phyloP scores from a whole-genome alignment of 35 echinoderm and acorn worm genomes.

The Apostichopus japonicus region DNA sequence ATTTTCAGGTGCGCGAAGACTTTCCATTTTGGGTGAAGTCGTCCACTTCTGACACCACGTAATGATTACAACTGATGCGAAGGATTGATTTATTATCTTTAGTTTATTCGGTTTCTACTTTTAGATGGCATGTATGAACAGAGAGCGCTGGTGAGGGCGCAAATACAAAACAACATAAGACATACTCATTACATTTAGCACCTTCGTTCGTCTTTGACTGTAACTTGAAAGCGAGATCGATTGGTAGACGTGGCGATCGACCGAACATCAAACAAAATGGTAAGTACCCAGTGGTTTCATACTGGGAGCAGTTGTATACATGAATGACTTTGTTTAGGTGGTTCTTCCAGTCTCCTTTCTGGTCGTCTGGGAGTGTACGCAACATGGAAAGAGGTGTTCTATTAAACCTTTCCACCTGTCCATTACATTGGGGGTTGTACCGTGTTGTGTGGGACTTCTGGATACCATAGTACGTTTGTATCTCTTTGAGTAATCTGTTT shows the following conservation, averaged over 20 bases:
- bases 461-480: conserved; percentile 6
- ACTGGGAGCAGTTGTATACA: not conserved
- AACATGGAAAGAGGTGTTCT: not conserved
- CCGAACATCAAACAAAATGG: conserved; percentile 13
- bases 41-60: not conserved
- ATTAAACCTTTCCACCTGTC: conserved; percentile 54
- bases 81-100: too few species aligned
- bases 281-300: conserved; percentile 28
- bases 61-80: not conserved
- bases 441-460: conserved; percentile 65
- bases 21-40: not conserved
- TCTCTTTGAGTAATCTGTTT: not conserved
- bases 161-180: too few species aligned
- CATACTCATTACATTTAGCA: too few species aligned
- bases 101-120: too few species aligned
- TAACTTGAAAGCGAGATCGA: conserved; percentile 55
- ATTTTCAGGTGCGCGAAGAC: not conserved
- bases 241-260: not conserved
- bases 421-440: conserved; percentile 71
- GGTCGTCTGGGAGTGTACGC: not conserved
- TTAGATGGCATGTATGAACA: too few species aligned
- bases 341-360: conserved; percentile 11
- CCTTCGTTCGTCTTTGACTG: not conserved
- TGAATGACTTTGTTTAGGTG: conserved; percentile 34
- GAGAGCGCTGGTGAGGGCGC: too few species aligned